Evolutionary conservation across 53 echinoderm and acorn worm genomes (phyloP).

Genomic region (Holothuria scabra): DNA sequence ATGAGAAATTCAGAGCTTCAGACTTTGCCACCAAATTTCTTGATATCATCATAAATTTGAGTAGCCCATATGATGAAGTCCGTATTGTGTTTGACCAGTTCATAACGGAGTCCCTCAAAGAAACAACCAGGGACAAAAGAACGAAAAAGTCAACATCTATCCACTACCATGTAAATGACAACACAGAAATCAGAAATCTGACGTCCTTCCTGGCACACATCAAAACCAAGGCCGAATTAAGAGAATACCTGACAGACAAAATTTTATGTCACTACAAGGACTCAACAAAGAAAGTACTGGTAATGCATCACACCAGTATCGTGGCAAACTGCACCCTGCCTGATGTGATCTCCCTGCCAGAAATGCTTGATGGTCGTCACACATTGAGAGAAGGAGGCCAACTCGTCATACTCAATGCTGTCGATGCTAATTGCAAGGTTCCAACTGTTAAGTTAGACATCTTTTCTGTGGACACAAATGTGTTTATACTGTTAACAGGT

Average conservation of each 20-base stretch:
- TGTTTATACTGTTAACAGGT: conserved; percentile 24
- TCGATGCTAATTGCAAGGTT: conserved; percentile 11
- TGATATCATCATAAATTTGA: conserved; percentile 19
- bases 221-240: conserved; percentile 28
- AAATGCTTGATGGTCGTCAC: conserved; percentile 19
- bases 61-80: conserved; percentile 47
- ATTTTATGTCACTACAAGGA: not conserved
- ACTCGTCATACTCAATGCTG: conserved; percentile 35
- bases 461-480: conserved; percentile 44
- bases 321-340: conserved; percentile 33
- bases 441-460: conserved; percentile 19
- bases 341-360: conserved; percentile 8
- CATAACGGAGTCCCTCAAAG: conserved; percentile 28
- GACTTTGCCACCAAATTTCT: conserved; percentile 46
- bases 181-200: conserved; percentile 44
- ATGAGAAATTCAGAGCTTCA: conserved; percentile 37
- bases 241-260: conserved; percentile 3
- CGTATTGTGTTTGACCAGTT: conserved; percentile 41
- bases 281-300: conserved; percentile 29
- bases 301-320: conserved; percentile 43
- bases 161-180: conserved; percentile 51
- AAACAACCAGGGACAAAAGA: conserved; percentile 22
- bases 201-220: conserved; percentile 47
- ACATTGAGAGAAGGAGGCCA: conserved; percentile 39
- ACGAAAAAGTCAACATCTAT: conserved; percentile 25